Evolutionary conservation across 2,113 vertebrate species (phyloP), one percentile per base, ranked within the genome.

Genomic region (Ictalurus punctatus): DNA sequence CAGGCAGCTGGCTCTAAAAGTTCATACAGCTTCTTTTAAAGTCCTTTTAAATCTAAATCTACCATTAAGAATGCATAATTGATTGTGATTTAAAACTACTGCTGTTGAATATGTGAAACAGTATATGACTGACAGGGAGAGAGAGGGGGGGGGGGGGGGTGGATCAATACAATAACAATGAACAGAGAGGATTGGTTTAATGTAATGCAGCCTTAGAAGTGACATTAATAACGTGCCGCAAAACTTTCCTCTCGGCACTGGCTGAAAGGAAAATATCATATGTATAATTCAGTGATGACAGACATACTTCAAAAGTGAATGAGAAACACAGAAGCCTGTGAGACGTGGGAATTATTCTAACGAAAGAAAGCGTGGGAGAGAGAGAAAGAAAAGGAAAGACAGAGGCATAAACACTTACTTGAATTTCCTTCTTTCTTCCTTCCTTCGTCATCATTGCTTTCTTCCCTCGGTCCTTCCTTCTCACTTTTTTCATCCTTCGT

Each of bases 161-260:
- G 71, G 17, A 82, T 54, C 34, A 71, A 82, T 86, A 88, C 91
- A 87, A 86, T 90, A 86, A 89, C 14, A 12, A 76, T 19, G 48
- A 54, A 73, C 16, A 73, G 52, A 83, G 61, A 56, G 21, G 23
- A 63, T 44, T 0, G 6, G 25, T 83, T 83, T 83, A 83, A 59
- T 83, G 56, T 61, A 59, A 59, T 61, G 9, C 81, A 83, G 81
- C 34, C 30, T 83, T 61, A 61, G 56, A 61, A 37, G 30, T 83
- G 81, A 40, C 81, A 83, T 83, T 83, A 83, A 83, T 82, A 61
- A 37, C 12, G 30, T 61, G 58, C 58, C 58, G 27, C 4, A 65
- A 63, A 58, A 87, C 2, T 30, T 80, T 76, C 23, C 30, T 30
- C 14, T 65, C 34, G 65, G 58, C 1, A 0, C 34, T 44, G 80